A percentile compares a stretch with the other conserved stretches of the same genome.
Evolutionary conservation across 2,113 vertebrate species (phyloP).

Genomic region (Ophiodon elongatus): DNA sequence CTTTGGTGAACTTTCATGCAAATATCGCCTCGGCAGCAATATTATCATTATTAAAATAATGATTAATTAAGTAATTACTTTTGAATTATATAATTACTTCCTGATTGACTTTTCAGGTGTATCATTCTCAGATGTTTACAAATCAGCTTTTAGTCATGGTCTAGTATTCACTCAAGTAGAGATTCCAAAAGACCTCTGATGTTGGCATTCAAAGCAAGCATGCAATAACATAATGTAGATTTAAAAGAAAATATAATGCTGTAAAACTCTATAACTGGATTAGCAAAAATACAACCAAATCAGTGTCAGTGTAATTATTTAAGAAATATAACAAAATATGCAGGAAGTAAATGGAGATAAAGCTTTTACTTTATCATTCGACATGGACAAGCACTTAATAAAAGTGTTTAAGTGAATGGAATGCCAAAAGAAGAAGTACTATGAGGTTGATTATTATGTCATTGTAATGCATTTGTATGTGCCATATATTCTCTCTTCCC

Average conservation of each 20-base stretch:
- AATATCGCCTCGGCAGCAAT: too few species aligned
- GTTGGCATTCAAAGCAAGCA: conserved; percentile 7
- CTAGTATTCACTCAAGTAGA: conserved; percentile 1
- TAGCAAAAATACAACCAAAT: conserved; percentile 21
- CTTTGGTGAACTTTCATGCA: too few species aligned
- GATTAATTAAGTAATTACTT: not conserved
- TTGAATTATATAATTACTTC: not conserved
- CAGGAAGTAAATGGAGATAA: not conserved
- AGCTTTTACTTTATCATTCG: not conserved
- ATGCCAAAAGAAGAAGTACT: not conserved
- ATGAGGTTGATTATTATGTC: not conserved
- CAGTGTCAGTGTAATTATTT: conserved; percentile 1
- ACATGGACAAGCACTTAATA: conserved; percentile 5
- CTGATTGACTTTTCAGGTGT: not conserved
- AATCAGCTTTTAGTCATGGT: not conserved
- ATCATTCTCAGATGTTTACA: conserved; percentile 11
- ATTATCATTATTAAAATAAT: not conserved
- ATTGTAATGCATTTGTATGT: not conserved
- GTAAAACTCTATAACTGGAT: conserved; percentile 31
- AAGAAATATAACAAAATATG: not conserved
- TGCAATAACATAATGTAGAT: conserved; percentile 50
- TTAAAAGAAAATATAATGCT: conserved; percentile 25
- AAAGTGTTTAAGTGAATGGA: conserved; percentile 10
- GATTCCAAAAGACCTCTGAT: not conserved
- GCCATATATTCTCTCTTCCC: not conserved